Evolutionary conservation across 2,888 invertebrate species (phyloP), one percentile per base, ranked within the genome.

Genomic region (Pandemis cinnamomeana): DNA sequence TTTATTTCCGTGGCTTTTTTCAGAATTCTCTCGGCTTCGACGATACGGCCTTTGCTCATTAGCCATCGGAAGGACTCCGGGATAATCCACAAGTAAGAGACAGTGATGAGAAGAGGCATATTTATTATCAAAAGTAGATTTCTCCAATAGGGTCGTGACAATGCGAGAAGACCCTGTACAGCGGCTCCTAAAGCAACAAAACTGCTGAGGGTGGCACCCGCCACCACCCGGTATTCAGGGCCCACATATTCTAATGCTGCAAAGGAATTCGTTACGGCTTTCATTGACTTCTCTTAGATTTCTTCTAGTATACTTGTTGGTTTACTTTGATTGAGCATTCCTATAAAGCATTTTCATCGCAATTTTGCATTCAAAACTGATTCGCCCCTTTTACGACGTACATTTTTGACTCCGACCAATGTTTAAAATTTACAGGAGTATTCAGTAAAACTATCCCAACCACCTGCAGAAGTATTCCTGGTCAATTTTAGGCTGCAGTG

Each of bases 21-120:
- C 7, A 74, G 27, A 3, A 74, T 51, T 0, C 6, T 20, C 6
- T 67, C 15, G 0, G 74, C 60, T 62, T 75, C 67, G 42, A 53
- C 41, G 36, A 67, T 71, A 6, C 71, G 71, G 11, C 74, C 67
- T 95, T 95, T 15, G 95, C 74, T 95, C 15, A 96, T 82, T 42
- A 96, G 89, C 96, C 97, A 97, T 77, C 96, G 91, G 27, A 96
- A 90, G 44, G 96, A 96, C 87, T 96, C 96, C 0, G 96, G 96
- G 48, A 95, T 85, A 13, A 95, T 79, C 95, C 95, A 95, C 67
- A 95, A 93, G 79, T 96, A 95, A 11, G 91, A 84, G 48, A 96
- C 80, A 62, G 96, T 91, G 0, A 96, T 81, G 13, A 96, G 81
- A 0, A 95, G 94, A 0, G 96, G 96, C 0, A 92, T 86, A 80